Conservation (phyloP, 2,888 invertebrate genomes). For the Dynastes grantii region DNA sequence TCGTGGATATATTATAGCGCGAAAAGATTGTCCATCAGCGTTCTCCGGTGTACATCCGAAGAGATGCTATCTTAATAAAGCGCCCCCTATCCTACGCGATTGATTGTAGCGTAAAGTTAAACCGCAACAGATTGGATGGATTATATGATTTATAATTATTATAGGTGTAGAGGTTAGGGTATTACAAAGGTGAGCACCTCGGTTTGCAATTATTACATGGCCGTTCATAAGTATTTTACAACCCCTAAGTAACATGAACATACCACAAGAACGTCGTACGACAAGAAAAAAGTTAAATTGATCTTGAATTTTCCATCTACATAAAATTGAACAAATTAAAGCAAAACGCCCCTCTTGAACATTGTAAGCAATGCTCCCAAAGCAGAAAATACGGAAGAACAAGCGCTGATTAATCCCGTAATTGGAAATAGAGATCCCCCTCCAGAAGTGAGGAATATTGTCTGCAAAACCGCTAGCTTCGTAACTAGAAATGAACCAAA, state of each 20-base stretch:
- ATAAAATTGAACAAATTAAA: not conserved
- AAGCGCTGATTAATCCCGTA: conserved; percentile 70
- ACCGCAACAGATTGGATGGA: not conserved
- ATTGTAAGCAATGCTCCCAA: conserved; percentile 56
- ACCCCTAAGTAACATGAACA: too few species aligned
- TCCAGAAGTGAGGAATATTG: conserved; percentile 99
- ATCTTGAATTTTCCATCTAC: not conserved
- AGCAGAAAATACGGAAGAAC: conserved; percentile 61
- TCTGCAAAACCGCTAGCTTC: conserved; percentile 99
- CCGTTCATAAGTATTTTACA: too few species aligned
- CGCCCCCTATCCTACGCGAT: not conserved
- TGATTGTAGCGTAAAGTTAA: not conserved
- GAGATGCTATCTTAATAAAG: conserved; percentile 15
- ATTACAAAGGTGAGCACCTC: too few species aligned
- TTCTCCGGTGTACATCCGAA: not conserved
- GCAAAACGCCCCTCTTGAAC: conserved; percentile 67
- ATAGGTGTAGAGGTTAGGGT: not conserved
- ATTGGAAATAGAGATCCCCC: conserved; percentile 99
- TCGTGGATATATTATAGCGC: conserved; percentile 31
- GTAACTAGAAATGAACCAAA: conserved; percentile 99
- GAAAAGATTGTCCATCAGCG: conserved; percentile 23
- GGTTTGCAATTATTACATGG: too few species aligned
- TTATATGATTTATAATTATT: conserved; percentile 18
- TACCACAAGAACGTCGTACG: too few species aligned
- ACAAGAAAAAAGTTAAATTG: too few species aligned